A percentile compares a stretch with the other conserved stretches of the same genome.
These are phyloP conservation scores for Macquaria australasica DNA, from an alignment of 2,113 vertebrate species.

Conservation along the genomic window DNA sequence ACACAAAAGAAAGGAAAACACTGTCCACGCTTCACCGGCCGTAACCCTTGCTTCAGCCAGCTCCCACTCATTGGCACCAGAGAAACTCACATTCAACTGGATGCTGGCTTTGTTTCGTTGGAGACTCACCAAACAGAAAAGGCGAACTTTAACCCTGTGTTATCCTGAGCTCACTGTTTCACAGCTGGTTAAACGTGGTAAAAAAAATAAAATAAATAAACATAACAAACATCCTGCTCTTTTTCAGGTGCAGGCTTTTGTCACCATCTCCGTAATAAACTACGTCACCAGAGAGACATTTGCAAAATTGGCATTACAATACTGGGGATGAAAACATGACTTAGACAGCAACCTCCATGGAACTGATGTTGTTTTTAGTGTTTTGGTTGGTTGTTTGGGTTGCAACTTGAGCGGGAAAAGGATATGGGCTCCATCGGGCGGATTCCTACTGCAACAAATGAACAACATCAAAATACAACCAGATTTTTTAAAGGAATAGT, in stretches of 20 bases:
- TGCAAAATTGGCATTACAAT: not conserved
- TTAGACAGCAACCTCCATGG: not conserved
- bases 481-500: not conserved
- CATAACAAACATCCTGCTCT: not conserved
- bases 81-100: not conserved
- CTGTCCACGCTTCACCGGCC: slow-evolving; percentile 37
- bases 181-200: not conserved
- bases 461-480: not conserved
- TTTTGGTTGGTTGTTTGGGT: not conserved
- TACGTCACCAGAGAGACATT: not conserved
- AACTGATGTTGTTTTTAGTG: not conserved
- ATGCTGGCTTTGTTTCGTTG: not conserved
- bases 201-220: not conserved
- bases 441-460: not conserved
- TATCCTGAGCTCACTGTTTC: slow-evolving; percentile 1
- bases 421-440: not conserved
- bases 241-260: not conserved
- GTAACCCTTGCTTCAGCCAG: slow-evolving; percentile 37
- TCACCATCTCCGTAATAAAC: not conserved
- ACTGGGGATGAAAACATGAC: not conserved
- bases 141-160: slow-evolving; percentile 7
- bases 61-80: slow-evolving; percentile 51
- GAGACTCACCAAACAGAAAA: slow-evolving; percentile 19
- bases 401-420: not conserved
- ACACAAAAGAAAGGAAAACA: slow-evolving; percentile 71